Conservation (phyloP, 2,888 invertebrate species). For the Holacanthella duospinosa region DNA sequence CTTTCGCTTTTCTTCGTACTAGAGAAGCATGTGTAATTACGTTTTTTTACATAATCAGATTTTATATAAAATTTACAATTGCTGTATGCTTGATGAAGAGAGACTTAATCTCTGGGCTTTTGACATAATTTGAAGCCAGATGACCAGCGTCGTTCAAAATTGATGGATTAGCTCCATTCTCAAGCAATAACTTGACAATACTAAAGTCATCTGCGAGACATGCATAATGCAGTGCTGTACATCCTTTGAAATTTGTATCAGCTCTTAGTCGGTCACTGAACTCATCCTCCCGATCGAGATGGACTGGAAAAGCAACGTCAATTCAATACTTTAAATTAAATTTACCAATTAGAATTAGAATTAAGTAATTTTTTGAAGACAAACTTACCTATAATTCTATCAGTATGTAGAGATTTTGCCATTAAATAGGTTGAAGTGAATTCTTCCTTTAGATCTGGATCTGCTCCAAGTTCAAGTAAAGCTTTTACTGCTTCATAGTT, state of each 20-base stretch:
- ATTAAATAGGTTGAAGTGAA: slow-evolving; percentile 59
- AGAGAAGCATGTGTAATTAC: slow-evolving; percentile 11
- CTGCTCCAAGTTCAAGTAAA: slow-evolving; percentile 63
- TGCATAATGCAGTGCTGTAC: slow-evolving; percentile 79
- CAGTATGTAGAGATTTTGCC: slow-evolving; percentile 52
- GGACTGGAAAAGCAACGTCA: slow-evolving; percentile 42
- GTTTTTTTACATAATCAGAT: background rate
- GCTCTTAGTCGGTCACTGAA: slow-evolving; percentile 56
- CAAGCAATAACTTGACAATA: slow-evolving; percentile 55
- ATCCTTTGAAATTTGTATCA: slow-evolving; percentile 70
- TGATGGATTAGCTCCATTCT: slow-evolving; percentile 62
- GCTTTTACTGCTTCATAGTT: slow-evolving; percentile 51
- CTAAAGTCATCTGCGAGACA: slow-evolving; percentile 59
- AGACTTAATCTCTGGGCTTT: slow-evolving; percentile 51
- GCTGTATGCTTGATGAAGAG: background rate
- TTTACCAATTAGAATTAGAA: slow-evolving; percentile 1
- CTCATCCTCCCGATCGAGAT: slow-evolving; percentile 61
- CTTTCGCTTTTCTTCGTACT: slow-evolving; percentile 49
- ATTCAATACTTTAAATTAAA: too few relatives aligned
- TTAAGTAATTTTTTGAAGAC: slow-evolving; percentile 1
- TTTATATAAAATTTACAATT: background rate
- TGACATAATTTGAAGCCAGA: slow-evolving; percentile 61
- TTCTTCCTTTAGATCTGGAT: slow-evolving; percentile 63
- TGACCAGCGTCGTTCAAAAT: slow-evolving; percentile 68
- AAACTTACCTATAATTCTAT: slow-evolving; percentile 5